Base-by-base conservation (phyloP, 2,888 invertebrate genomes). In the Cheilosia vernalis region DNA sequence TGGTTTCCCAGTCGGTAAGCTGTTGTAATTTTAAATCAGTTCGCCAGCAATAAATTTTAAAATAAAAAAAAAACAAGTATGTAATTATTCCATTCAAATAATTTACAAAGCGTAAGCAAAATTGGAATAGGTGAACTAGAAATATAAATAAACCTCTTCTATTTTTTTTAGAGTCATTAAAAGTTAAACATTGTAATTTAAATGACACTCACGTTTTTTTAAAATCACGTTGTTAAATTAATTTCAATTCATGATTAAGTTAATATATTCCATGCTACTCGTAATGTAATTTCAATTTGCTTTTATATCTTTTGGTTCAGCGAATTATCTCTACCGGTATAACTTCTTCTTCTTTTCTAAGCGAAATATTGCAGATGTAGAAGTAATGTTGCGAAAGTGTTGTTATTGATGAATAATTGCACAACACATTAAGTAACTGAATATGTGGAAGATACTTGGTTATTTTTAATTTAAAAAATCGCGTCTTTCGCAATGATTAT, bases 191-290 rank as follows among this genome's bases (percentile, higher is more conserved):
- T 7, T 66, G 63, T 63, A 69, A 73, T 83, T 79, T 73, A 33
- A 67, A 83, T 78, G 73, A 24, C 27, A n/a, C 51, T 63, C 83
- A 79, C 83, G 83, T 84, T 66, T 74, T 15, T 27, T 51, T 37
- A 44, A 44, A 56, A 77, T 67, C 78, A 61, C 66, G 63, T 64
- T 60, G 27, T 69, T 63, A 24, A 40, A 49, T 64, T 51, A 27
- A 58, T 53, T 47, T 63, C 24, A 73, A 78, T 42, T 78, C 49
- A 73, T 67, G 61, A 67, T 67, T 77, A 53, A 63, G 19, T 82
- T 51, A 61, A 70, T 47, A 21, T n/a, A 51, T 63, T 69, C 19
- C 21, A 51, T 56, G 42, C 21, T 40, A 33, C 47, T 4, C 10
- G 30, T 30, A 30, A 30, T 30, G 30, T 10, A 30, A 76, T 64